Percentiles rank a stretch among this genome's conserved stretches.
Evolutionary conservation across 2,113 vertebrate genomes (phyloP).

Genomic region (Pungitius pungitius): DNA sequence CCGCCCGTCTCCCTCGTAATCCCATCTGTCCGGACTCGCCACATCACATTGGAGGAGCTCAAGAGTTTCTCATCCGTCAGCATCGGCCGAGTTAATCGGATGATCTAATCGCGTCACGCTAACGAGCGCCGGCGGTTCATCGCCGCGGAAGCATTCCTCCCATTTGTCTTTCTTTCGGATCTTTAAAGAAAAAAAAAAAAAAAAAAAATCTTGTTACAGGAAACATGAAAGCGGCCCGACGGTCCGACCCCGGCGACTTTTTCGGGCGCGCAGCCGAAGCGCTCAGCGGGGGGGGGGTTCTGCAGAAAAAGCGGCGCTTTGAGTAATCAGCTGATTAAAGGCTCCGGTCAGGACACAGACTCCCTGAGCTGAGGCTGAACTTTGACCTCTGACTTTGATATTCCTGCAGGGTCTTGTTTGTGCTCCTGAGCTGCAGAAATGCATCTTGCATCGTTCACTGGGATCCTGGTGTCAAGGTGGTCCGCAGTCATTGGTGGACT

Average conservation of each 20-base stretch:
- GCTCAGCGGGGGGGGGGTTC: not conserved
- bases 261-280: not conserved
- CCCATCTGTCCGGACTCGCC: slow-evolving; percentile 38
- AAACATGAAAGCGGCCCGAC: slow-evolving; percentile 12
- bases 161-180: slow-evolving; percentile 5
- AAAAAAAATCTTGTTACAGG: slow-evolving; percentile 23
- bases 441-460: not conserved
- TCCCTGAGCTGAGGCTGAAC: slow-evolving; percentile 2
- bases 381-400: not conserved
- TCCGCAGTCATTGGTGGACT: too few species aligned
- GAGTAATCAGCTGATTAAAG: slow-evolving; percentile 20
- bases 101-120: slow-evolving; percentile 52
- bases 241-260: slow-evolving; percentile 4
- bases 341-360: not conserved
- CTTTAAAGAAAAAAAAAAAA: slow-evolving; percentile 11
- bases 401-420: slow-evolving; percentile 2
- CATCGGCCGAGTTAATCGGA: slow-evolving; percentile 26
- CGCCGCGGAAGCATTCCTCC: slow-evolving; percentile 14
- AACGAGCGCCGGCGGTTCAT: slow-evolving; percentile 33
- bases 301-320: not conserved
- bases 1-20: slow-evolving; percentile 49
- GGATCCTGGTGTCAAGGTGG: not conserved
- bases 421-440: not conserved
- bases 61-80: slow-evolving; percentile 45
- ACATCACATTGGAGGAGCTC: slow-evolving; percentile 33